Evolutionary conservation across 1,140 invertebrate species (phyloP), one percentile per base, ranked within the genome.

Genomic region (Drosophila quadrilineata): DNA sequence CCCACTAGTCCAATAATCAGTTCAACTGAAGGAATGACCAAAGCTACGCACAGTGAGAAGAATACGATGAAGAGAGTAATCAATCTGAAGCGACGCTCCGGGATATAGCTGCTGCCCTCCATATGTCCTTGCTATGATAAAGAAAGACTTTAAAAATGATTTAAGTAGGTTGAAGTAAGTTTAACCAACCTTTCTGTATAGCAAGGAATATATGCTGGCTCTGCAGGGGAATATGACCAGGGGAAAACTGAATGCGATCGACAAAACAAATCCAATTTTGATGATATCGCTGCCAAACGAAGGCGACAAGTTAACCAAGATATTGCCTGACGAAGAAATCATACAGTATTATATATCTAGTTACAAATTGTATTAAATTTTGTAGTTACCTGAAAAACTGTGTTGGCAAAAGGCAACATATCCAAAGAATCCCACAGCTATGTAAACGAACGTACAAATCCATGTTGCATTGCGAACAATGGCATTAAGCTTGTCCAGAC

Each of bases 211-310:
- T 2, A 99, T 91, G 90, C 97, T 98, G 3, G 96, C 96, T 60
- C 98, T 91, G 89, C 98, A 99, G 6, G 98, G 98, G 91, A 98
- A 99, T 88, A 99, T 96, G 50, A 98, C 96, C 48, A 99, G 91
- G 6, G 98, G 98, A 91, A 99, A 98, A 89, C 97, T 98, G 80
- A 98, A 95, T 12, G 97, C 96, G 29, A 99, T 93, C 0, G 97
- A 99, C 38, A 98, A 91, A 1, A 99, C 95, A 92, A 99, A 99
- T 21, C 97, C 96, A 66, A 98, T 91, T 92, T 98, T 97, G 64
- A 98, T 97, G 21, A 96, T 91, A 90, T 97, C 95, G 67, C 95
- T 96, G 21, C 94, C 92, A 63, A 95, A 90, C 10, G 95, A 95
- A 3, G 94, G 93, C 26, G 94, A 93, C 75, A 99, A 94, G 88